Evolutionary conservation across 2,888 invertebrate species (phyloP), one percentile per base, ranked within the genome.

Genomic region (Pyralis farinalis): DNA sequence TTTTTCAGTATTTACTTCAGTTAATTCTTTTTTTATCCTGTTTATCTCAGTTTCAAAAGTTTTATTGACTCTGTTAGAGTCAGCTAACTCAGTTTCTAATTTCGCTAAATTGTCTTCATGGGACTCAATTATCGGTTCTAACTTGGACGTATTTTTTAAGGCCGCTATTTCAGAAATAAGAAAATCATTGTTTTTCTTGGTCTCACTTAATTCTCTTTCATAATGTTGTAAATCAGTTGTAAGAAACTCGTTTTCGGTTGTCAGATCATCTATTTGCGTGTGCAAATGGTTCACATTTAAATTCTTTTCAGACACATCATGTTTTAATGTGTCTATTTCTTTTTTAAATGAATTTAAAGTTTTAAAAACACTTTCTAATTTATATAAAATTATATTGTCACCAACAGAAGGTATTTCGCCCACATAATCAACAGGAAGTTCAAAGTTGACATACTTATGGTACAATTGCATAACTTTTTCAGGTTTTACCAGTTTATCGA

Each of bases 101-200:
- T 92, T 89, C 0, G 90, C 80, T 46, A 93, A 74, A 49, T 92
- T 93, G 55, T 94, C 94, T 78, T 94, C 94, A 57, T 94, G 93
- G 1, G 92, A 91, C 79, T 94, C 94, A 36, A 92, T 91, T 37
- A 94, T 94, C 0, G 94, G 93, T 69, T 94, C 92, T 51, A 94
- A 72, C 53, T 92, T 92, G n/a, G 90, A 89, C n/a, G 84, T 81
- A 60, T 89, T 91, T 61, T 93, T 93, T 37, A 91, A 87, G 34
- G 91, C 89, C 31, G 93, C 89, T 46, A 94, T 82, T 73, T 94
- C 93, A 35, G 90, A 90, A 52, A 94, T 88, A n/a, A 94, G 75
- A 43, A 93, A 86, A 58, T 93, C 93, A 59, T 94, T 94, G 66
- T 93, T 94, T 65, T 93, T 92, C 73, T 93, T 92, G 65, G 93